Conservation (phyloP, 2,797 vertebrate genomes). For the Ficedula albicollis region DNA sequence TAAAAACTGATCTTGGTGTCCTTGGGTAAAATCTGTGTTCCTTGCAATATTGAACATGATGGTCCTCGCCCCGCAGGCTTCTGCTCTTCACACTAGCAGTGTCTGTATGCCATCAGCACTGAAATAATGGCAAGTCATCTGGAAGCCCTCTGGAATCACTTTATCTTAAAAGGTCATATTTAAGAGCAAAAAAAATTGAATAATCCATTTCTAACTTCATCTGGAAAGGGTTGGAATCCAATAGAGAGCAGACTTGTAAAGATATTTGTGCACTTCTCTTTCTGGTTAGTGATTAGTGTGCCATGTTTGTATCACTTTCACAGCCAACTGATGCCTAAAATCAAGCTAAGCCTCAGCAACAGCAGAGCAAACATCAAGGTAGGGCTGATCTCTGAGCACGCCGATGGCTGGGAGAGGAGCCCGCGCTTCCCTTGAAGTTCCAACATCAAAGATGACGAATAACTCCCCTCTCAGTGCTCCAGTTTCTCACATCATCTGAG, state of each 20-base stretch:
- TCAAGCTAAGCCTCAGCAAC: not conserved
- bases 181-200: conserved; percentile 4
- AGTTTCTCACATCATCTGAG: conserved; percentile 41
- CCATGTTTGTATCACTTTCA: not conserved
- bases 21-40: conserved; percentile 19
- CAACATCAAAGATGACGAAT: conserved; percentile 46
- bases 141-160: conserved; percentile 50
- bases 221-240: conserved; percentile 14
- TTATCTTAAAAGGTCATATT: conserved; percentile 1
- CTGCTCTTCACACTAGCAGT: not conserved
- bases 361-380: conserved; percentile 51
- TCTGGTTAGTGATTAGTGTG: not conserved
- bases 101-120: not conserved
- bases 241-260: conserved; percentile 19
- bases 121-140: conserved; percentile 26
- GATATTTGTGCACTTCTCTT: not conserved
- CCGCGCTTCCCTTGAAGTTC: not conserved
- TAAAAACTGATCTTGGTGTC: not conserved
- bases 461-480: conserved; percentile 27
- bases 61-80: not conserved
- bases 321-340: not conserved
- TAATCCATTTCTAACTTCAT: conserved; percentile 50
- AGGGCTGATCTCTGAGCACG: not conserved
- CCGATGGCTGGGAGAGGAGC: conserved; percentile 5
- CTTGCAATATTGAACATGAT: not conserved